phyloP scores from a whole-genome alignment of 2,113 vertebrate genomes.

The Ammospiza caudacuta region DNA sequence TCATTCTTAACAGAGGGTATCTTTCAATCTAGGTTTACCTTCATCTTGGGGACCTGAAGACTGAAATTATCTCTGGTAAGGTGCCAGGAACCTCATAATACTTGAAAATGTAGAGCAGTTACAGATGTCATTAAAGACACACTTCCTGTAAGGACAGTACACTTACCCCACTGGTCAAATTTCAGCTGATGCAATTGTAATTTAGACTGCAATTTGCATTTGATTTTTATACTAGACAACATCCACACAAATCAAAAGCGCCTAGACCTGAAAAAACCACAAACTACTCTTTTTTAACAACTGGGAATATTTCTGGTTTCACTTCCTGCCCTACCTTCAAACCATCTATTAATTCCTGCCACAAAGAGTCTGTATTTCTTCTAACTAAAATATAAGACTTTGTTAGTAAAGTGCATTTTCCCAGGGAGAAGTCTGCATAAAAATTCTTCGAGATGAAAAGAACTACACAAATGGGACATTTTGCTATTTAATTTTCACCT shows the following conservation, averaged over 20 bases:
- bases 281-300: background rate
- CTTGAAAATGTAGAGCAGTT: background rate
- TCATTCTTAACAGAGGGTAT: background rate
- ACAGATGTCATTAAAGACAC: background rate
- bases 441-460: background rate
- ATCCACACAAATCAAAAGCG: background rate
- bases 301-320: background rate
- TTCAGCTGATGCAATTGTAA: background rate
- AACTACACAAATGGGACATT: background rate
- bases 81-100: background rate
- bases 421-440: background rate
- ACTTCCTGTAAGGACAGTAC: background rate
- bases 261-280: background rate
- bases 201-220: background rate
- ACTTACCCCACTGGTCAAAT: background rate
- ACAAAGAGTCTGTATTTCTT: background rate
- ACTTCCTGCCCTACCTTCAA: background rate
- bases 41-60: background rate
- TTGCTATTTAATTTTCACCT: background rate
- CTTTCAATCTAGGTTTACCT: background rate
- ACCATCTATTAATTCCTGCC: background rate
- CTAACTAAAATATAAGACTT: background rate
- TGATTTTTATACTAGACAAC: background rate
- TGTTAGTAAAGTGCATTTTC: background rate
- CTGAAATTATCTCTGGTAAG: background rate